Base-by-base conservation (phyloP, 2,888 invertebrate genomes). In the Julus scandinavius region DNA sequence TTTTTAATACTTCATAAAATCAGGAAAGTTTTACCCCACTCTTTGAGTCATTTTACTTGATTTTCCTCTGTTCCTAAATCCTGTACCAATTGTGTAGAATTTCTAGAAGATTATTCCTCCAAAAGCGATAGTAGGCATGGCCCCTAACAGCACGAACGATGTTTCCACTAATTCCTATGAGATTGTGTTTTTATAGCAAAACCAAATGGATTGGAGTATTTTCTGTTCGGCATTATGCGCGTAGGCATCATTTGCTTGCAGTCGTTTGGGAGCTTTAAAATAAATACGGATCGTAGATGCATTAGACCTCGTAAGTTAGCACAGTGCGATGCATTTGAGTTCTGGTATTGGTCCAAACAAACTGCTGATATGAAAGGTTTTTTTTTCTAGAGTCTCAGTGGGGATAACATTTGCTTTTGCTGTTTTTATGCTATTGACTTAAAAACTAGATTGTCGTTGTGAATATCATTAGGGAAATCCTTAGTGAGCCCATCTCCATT, bases 191-290 rank as follows among this genome's bases (percentile, higher is more conserved):
- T 80, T 80, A 80, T 80, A 80, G 80, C 80, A 80, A 80, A 80
- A 80, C 80, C 80, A 80, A 80, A 80, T 80, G 80, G 80, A 80
- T 80, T 80, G 80, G 80, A 80, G 80, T 80, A 80, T 80, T 80
- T 80, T 72, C 13, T 80, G 80, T 80, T 38, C 80, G 80, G 13
- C 80, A 80, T 80, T 80, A 80, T 80, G 20, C 20, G 80, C 80
- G 80, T 38, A 80, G 80, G 80, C 80, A 80, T 80, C 80, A 80
- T 80, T 80, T 80, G 80, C 80, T 80, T 0, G 80, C 38, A 80
- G 80, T 80, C 80, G 80, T 80, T 80, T 80, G 80, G 80, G 80
- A 80, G 80, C 80, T 80, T 80, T 80, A 80, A 80, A 80, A 80
- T 80, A 80, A 80, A 80, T 80, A 80, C 80, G 80, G 80, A 80